Conservation (phyloP, 2,113 vertebrate species). For the Lophotis ruficrista region DNA sequence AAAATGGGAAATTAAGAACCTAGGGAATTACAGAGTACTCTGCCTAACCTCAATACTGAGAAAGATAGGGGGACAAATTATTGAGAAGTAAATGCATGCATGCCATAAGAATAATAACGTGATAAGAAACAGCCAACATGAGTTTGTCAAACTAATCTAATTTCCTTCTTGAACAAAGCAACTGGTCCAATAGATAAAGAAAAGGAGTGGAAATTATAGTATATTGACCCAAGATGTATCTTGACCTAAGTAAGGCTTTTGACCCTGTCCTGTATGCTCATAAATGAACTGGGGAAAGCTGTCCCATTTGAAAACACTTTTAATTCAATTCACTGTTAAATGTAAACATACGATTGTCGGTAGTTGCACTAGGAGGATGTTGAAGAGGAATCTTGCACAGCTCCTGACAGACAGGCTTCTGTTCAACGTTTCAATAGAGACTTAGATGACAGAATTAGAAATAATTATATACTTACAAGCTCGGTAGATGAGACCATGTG, state of each 20-base stretch:
- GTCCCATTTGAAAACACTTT: not conserved
- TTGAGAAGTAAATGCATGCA: not conserved
- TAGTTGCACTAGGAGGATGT: not conserved
- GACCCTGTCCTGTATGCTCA: not conserved
- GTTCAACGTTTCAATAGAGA: not conserved
- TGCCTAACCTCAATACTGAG: not conserved
- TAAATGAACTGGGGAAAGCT: not conserved
- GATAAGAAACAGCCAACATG: not conserved
- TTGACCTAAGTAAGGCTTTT: not conserved
- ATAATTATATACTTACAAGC: not conserved
- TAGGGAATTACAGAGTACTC: not conserved
- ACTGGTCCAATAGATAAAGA: not conserved
- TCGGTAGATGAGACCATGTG: not conserved
- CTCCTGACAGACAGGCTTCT: not conserved
- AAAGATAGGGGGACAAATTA: conserved; percentile 6
- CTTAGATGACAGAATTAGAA: not conserved
- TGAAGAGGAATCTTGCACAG: not conserved
- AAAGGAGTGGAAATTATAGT: not conserved
- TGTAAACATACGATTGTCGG: not conserved
- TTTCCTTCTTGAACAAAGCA: not conserved
- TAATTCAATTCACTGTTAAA: not conserved
- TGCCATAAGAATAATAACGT: not conserved
- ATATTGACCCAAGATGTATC: not conserved
- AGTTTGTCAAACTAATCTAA: conserved; percentile 3
- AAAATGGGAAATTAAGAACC: not conserved